These are phyloP conservation scores for Balearica regulorum DNA, from an alignment of 2,797 vertebrate genomes.

Conservation along the genomic window DNA sequence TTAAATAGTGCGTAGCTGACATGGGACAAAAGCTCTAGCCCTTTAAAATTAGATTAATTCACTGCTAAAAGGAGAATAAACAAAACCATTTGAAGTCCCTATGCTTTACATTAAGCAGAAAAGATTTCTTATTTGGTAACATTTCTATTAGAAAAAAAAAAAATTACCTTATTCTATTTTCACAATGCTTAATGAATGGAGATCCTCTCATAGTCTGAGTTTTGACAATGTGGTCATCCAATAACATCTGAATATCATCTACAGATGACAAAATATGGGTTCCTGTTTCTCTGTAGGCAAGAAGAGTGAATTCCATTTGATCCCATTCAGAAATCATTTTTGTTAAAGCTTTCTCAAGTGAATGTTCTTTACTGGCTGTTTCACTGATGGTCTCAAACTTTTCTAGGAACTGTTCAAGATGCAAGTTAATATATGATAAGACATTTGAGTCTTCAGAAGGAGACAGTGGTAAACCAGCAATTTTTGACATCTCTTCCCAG, in stretches of 20 bases:
- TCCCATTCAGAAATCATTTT: conserved; percentile 85
- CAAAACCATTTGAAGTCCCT: not conserved
- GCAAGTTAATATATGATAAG: conserved; percentile 78
- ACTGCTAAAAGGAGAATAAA: not conserved
- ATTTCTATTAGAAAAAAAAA: not conserved
- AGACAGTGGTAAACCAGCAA: conserved; percentile 72
- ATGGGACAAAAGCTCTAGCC: not conserved
- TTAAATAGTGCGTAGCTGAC: not conserved
- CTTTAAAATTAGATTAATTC: not conserved
- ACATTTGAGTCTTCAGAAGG: conserved; percentile 74
- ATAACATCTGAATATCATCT: conserved; percentile 85
- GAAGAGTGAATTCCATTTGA: conserved; percentile 79
- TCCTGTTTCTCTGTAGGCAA: conserved; percentile 82
- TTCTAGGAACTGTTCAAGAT: conserved; percentile 78
- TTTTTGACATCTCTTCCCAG: conserved; percentile 83
- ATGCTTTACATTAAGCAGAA: not conserved
- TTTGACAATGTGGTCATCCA: conserved; percentile 90
- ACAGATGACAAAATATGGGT: conserved; percentile 84
- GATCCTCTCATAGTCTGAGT: conserved; percentile 89
- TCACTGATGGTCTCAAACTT: conserved; percentile 84
- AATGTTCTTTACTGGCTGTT: conserved; percentile 84
- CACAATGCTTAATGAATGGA: conserved; percentile 86
- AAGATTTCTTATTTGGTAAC: not conserved
- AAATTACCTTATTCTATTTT: conserved; percentile 80
- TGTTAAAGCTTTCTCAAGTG: conserved; percentile 84